These are phyloP conservation scores for Eptatretus burgeri DNA, from an alignment of 2,113 vertebrate species.

Conservation along the genomic window DNA sequence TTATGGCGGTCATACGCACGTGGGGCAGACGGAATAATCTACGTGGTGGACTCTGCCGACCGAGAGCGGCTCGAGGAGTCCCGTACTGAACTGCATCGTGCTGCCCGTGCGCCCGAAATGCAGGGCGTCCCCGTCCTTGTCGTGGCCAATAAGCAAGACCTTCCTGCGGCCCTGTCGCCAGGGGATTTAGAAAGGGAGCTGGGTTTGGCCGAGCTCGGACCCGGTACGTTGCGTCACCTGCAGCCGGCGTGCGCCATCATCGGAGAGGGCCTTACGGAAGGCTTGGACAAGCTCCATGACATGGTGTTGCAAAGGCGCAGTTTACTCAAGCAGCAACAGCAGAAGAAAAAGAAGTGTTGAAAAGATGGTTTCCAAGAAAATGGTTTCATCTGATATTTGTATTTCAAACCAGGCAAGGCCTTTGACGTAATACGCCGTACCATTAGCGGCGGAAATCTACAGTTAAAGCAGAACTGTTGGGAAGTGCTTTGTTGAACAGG, in stretches of 20 bases:
- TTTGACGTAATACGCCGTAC: too few relatives aligned
- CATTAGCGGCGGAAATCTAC: too few relatives aligned
- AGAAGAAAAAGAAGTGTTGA: slow-evolving; percentile 26
- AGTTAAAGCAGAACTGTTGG: too few relatives aligned
- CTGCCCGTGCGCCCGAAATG: slow-evolving; percentile 83
- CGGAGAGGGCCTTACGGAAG: slow-evolving; percentile 73
- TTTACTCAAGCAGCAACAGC: slow-evolving; percentile 68
- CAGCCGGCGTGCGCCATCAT: slow-evolving; percentile 89
- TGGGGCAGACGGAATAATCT: slow-evolving; percentile 85
- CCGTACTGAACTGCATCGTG: slow-evolving; percentile 73
- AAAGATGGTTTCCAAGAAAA: too few relatives aligned
- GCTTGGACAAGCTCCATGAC: slow-evolving; percentile 89
- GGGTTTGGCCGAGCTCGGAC: slow-evolving; percentile 55
- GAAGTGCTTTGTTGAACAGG: too few relatives aligned
- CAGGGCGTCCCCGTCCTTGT: slow-evolving; percentile 74
- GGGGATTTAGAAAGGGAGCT: slow-evolving; percentile 76
- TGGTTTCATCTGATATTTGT: too few relatives aligned
- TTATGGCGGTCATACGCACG: slow-evolving; percentile 94
- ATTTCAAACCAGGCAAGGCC: too few relatives aligned
- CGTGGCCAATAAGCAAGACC: slow-evolving; percentile 91
- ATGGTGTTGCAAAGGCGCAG: slow-evolving; percentile 82
- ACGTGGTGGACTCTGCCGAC: slow-evolving; percentile 89
- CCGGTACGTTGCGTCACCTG: slow-evolving; percentile 61
- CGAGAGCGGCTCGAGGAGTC: slow-evolving; percentile 72
- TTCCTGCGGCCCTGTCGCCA: slow-evolving; percentile 59